A percentile compares a stretch with the other conserved stretches of the same genome.
Evolutionary conservation across 2,113 vertebrate genomes (phyloP).

Genomic region (Catagonus wagneri): DNA sequence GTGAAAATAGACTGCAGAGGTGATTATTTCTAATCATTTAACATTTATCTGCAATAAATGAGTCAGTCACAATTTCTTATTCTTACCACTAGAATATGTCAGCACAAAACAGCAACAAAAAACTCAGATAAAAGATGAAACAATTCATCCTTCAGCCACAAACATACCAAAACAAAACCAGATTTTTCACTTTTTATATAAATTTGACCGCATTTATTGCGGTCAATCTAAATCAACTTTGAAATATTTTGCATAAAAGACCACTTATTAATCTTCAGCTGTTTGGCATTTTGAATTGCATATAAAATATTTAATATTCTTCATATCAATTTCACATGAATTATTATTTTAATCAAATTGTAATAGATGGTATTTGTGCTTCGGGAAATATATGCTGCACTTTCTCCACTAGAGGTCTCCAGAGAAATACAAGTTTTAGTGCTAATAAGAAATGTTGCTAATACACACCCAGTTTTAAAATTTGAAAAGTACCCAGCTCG

Average conservation of each 20-base stretch:
- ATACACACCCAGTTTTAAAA: neutral
- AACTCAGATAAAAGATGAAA: neutral
- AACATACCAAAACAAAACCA: neutral
- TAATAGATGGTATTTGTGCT: accelerated
- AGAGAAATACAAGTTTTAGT: slow-evolving; percentile 82
- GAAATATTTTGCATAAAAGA: neutral
- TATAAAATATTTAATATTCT: neutral
- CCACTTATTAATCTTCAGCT: neutral
- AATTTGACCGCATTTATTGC: neutral
- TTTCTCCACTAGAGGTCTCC: slow-evolving; percentile 89
- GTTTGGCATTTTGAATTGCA: neutral
- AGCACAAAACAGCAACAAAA: neutral
- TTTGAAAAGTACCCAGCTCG: neutral
- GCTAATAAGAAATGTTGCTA: neutral
- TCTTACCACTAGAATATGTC: neutral
- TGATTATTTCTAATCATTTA: neutral
- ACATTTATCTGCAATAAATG: neutral
- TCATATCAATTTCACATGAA: neutral
- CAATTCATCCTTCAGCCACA: neutral
- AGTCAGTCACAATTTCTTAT: neutral
- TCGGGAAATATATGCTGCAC: slow-evolving; percentile 37
- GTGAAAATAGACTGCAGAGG: neutral
- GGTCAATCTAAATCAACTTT: neutral
- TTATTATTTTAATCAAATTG: slow-evolving; percentile 6
- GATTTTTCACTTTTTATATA: neutral